Evolutionary conservation across 2,888 invertebrate species (phyloP).

Genomic region (Candidula unifasciata): DNA sequence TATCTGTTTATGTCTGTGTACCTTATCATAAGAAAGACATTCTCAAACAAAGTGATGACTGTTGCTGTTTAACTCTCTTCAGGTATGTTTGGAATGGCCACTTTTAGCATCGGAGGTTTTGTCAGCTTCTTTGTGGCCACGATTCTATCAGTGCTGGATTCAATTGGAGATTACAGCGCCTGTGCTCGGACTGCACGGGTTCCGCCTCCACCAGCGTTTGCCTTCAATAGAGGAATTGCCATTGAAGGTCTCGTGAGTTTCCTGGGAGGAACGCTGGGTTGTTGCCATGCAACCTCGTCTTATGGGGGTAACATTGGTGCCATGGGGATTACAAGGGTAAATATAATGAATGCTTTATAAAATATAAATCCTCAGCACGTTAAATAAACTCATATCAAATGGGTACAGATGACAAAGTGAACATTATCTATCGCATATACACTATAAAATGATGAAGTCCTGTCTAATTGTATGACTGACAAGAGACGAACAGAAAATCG

Average conservation of each 20-base stretch:
- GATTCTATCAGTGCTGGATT: constrained; percentile 70
- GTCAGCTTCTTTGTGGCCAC: constrained; percentile 69
- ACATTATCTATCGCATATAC: too few species aligned
- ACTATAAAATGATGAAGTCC: too few species aligned
- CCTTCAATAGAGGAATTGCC: constrained; percentile 85
- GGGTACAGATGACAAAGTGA: too few species aligned
- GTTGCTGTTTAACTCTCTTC: not conserved
- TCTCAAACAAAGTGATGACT: too few species aligned
- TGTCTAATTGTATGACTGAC: too few species aligned
- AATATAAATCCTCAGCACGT: too few species aligned
- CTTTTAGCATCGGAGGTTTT: constrained; percentile 63
- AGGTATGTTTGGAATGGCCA: constrained; percentile 65
- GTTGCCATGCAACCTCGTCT: constrained; percentile 91
- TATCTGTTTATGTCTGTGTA: too few species aligned
- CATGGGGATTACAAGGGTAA: constrained; percentile 91
- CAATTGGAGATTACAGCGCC: constrained; percentile 89
- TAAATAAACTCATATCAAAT: too few species aligned
- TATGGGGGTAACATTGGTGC: constrained; percentile 94
- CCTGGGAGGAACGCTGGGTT: constrained; percentile 89
- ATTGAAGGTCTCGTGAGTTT: constrained; percentile 90
- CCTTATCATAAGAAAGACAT: too few species aligned
- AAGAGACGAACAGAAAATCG: too few species aligned
- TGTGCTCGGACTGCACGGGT: constrained; percentile 85
- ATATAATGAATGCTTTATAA: too few species aligned
- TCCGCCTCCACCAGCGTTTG: constrained; percentile 89